Evolutionary conservation across 2,113 vertebrate species (phyloP), one percentile per base, ranked within the genome.

Genomic region (Phaetusa simplex): DNA sequence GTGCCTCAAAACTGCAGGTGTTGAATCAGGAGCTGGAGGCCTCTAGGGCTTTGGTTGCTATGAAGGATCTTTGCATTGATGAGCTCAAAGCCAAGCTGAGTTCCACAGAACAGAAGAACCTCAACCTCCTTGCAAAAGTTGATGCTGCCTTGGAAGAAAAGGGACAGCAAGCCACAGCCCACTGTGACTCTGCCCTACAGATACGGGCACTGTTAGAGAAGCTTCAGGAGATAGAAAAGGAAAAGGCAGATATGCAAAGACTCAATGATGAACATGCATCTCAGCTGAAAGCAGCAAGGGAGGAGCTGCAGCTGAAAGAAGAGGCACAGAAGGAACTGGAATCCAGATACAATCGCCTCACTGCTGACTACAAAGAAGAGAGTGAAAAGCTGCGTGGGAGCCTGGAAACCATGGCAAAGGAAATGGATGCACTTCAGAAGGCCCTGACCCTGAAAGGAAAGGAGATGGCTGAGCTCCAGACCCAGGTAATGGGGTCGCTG

Each of bases 381-480:
- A 97, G 71, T 23, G 96, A 97, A 55, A 96, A 96, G 50, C 95
- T 98, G 7, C 70, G 95, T 32, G 89, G 55, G 19, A 93, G 95
- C 53, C 84, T 98, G 86, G 99, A 99, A 95, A 98, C 94, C 20
- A 95, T 98, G 73, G 97, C 98, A 55, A 93, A 91, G 27, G 98
- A 98, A 30, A 91, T 97, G 5, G 97, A 97, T 52, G 97, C 90
- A 2, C 98, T 99, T 91, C 98, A 97, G 90, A 98, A 98, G 30
- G 98, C 98, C 8, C 92, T 99, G 40, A 97, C 96, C 8, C 62
- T 96, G 73, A 99, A 99, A 97, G 98, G 98, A 84, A 97, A 98
- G 86, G 98, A 99, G 93, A 82, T 98, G 5, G 94, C 97, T 77
- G 98, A 99, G 95, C 97, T 99, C 40, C 98, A 97, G 80, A 98